Conservation (phyloP, 2,888 invertebrate species). For the Oxystoma pomonae region DNA sequence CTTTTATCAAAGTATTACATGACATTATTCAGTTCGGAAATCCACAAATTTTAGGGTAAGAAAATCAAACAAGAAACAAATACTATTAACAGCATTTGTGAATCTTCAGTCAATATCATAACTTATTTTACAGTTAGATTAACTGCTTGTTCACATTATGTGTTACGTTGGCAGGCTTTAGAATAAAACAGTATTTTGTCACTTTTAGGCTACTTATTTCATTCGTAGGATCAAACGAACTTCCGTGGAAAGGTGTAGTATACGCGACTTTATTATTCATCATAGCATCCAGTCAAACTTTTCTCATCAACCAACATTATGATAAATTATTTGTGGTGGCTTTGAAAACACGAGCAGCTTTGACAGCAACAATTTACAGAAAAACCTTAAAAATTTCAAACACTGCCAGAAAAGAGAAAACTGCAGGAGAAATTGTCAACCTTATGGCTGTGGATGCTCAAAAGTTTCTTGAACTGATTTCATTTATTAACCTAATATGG, state of each 20-base stretch:
- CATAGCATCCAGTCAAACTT: constrained; percentile 49
- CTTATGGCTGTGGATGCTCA: constrained; percentile 50
- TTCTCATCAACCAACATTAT: constrained; percentile 54
- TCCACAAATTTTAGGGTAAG: constrained; percentile 54
- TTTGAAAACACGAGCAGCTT: constrained; percentile 52
- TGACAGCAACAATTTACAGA: constrained; percentile 53
- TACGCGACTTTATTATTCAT: constrained; percentile 53
- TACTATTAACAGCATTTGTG: too few species aligned
- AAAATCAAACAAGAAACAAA: too few species aligned
- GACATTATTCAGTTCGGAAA: constrained; percentile 54
- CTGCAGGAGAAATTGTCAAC: constrained; percentile 51
- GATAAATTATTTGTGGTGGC: constrained; percentile 52
- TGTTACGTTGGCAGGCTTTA: too few species aligned
- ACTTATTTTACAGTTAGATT: too few species aligned
- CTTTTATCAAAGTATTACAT: constrained; percentile 48
- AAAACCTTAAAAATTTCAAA: constrained; percentile 48
- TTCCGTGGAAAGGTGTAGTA: constrained; percentile 55
- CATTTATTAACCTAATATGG: constrained; percentile 49
- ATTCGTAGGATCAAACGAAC: constrained; percentile 39
- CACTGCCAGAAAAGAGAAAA: constrained; percentile 44
- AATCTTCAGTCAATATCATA: too few species aligned
- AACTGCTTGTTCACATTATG: too few species aligned
- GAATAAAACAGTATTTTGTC: background rate
- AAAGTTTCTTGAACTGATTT: constrained; percentile 45
- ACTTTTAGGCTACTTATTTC: constrained; percentile 38